Conservation (phyloP, 2,888 invertebrate genomes). For the Hyposoter dolosus region DNA sequence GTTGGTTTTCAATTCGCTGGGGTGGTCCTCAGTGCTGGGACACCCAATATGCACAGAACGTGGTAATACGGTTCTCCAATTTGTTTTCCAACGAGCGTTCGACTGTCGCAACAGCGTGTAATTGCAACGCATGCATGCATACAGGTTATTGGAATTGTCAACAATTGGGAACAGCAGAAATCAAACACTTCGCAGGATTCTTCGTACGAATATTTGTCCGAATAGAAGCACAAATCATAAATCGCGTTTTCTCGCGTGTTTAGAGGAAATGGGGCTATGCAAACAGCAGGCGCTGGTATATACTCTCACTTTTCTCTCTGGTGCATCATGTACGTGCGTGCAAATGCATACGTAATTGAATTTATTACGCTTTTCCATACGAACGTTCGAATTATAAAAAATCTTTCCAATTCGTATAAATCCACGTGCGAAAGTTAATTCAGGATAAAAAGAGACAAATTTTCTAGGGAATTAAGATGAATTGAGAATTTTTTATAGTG, state of each 20-base stretch:
- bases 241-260: background rate
- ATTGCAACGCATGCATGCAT: background rate
- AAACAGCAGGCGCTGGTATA: background rate
- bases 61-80: background rate
- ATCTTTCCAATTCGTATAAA: no score
- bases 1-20: background rate
- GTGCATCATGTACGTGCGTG: background rate
- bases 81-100: background rate
- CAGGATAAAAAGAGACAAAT: background rate
- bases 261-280: background rate
- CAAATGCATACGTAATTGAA: background rate
- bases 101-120: background rate
- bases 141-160: slow-evolving; percentile 3
- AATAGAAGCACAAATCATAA: background rate
- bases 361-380: background rate
- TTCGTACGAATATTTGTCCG: background rate
- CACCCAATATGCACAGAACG: background rate
- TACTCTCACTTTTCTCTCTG: background rate
- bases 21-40: background rate
- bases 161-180: slow-evolving; percentile 9
- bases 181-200: background rate
- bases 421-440: background rate
- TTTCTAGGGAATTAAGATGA: background rate
- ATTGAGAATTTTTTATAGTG: background rate
- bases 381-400: background rate